Conservation (phyloP, 2,888 invertebrate genomes). For the Unio delphinus region DNA sequence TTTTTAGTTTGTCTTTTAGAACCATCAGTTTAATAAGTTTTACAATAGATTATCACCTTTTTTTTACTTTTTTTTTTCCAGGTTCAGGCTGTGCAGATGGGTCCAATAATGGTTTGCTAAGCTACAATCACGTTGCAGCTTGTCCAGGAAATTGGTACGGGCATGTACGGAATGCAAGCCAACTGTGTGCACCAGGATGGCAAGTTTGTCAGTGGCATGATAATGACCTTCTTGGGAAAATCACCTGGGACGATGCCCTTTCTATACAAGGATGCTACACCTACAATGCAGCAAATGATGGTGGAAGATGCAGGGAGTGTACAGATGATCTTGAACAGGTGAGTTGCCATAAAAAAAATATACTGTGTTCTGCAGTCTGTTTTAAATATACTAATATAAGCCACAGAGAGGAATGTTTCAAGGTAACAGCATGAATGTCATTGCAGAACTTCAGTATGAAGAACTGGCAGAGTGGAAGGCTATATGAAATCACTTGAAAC, state of each 20-base stretch:
- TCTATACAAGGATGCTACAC: constrained; percentile 62
- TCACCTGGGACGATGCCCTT: constrained; percentile 62
- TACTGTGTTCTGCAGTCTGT: not conserved
- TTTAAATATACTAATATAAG: not conserved
- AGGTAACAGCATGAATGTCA: no score
- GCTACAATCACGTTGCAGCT: constrained; percentile 46
- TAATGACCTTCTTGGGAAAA: constrained; percentile 39
- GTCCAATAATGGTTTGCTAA: constrained; percentile 45
- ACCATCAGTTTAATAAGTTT: no score
- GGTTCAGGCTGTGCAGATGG: constrained; percentile 58
- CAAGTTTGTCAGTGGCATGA: constrained; percentile 59
- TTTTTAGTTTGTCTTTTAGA: no score
- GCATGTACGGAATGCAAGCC: constrained; percentile 56
- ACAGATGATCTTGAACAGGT: constrained; percentile 56
- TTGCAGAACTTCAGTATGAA: no score
- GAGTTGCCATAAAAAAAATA: not conserved
- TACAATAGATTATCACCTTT: not conserved
- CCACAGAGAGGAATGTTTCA: no score
- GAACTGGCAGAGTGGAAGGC: no score
- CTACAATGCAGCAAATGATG: constrained; percentile 67
- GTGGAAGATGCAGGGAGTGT: constrained; percentile 63
- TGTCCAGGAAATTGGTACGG: constrained; percentile 63
- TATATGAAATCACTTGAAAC: no score
- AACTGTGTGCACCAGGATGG: constrained; percentile 64
- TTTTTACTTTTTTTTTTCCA: constrained; percentile 10